Evolutionary conservation across 2,797 vertebrate species (phyloP).

Genomic region (Podargus strigoides): DNA sequence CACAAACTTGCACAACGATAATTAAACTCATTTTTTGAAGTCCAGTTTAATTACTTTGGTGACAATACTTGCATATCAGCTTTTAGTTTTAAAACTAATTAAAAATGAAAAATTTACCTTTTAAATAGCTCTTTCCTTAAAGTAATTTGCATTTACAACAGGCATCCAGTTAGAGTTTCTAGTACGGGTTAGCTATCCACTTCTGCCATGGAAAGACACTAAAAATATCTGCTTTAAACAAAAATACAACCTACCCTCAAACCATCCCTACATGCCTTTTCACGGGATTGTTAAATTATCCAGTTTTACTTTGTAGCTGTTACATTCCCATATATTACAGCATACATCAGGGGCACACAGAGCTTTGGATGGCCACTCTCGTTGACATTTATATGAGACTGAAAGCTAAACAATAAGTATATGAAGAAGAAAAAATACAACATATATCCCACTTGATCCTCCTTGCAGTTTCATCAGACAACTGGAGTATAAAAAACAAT

Average conservation of each 20-base stretch:
- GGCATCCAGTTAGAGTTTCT: neutral
- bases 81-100: slow-evolving; percentile 20
- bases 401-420: slow-evolving; percentile 1
- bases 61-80: neutral
- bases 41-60: slow-evolving; percentile 30
- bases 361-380: neutral
- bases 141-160: neutral
- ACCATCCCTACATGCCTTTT: neutral
- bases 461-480: neutral
- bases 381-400: neutral
- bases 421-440: neutral
- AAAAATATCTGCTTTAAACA: neutral
- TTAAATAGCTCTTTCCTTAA: neutral
- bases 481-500: neutral
- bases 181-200: neutral
- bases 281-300: neutral
- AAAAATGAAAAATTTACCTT: slow-evolving; percentile 16
- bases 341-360: neutral
- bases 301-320: neutral
- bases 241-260: neutral
- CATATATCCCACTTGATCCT: neutral
- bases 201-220: neutral
- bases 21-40: slow-evolving; percentile 36
- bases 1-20: neutral
- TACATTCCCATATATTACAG: neutral